phyloP scores from a whole-genome alignment of 1,140 invertebrate genomes.

The Tetranychus cinnabarinus region DNA sequence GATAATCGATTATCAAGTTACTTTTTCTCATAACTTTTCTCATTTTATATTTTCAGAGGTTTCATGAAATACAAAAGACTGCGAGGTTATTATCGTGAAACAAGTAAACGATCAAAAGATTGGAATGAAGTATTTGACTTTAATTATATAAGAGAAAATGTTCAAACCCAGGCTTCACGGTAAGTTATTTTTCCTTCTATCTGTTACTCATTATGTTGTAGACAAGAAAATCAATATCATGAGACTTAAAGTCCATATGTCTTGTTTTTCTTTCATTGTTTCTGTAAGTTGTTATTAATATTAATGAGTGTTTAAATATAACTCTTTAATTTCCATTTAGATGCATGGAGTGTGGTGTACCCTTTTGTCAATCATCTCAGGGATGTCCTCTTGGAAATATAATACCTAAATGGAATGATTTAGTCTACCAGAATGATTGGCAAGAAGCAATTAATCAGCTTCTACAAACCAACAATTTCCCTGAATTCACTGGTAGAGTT shows the following conservation, averaged over 20 bases:
- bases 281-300: too few species aligned
- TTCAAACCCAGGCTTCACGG: conserved; percentile 41
- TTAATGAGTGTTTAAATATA: not conserved
- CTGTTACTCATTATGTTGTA: too few species aligned
- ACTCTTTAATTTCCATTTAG: conserved; percentile 12
- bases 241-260: too few species aligned
- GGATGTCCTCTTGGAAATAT: conserved; percentile 95
- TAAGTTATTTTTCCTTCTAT: not conserved
- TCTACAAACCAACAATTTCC: conserved; percentile 96
- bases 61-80: conserved; percentile 90
- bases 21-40: not conserved
- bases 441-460: conserved; percentile 82
- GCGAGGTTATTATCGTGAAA: conserved; percentile 52
- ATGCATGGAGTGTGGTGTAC: conserved; percentile 98
- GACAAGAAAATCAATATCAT: too few species aligned
- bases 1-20: not conserved
- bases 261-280: too few species aligned
- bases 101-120: conserved; percentile 59
- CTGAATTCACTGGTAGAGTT: conserved; percentile 92
- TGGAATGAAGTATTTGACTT: conserved; percentile 95
- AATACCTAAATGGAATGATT: conserved; percentile 97
- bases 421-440: conserved; percentile 66
- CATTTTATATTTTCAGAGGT: conserved; percentile 33
- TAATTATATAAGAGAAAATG: conserved; percentile 52
- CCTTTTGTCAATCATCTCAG: conserved; percentile 90